Evolutionary conservation across 2,113 vertebrate species (phyloP).

Genomic region (Lipophrys pholis): DNA sequence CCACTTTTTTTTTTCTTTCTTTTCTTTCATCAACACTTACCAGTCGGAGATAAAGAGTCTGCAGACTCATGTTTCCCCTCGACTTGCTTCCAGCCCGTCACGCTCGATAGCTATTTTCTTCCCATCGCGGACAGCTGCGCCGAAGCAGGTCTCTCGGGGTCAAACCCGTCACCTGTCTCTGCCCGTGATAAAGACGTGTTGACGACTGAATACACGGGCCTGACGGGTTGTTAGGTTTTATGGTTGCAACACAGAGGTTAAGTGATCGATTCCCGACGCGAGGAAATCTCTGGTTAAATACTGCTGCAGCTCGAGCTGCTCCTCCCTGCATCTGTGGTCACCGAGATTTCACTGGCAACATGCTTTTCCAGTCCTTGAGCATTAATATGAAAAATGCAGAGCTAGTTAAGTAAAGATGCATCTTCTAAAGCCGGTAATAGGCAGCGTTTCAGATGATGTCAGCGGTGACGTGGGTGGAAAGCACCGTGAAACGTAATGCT

Average conservation of each 20-base stretch:
- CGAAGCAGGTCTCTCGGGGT: constrained; percentile 1
- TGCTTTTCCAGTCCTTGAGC: not conserved
- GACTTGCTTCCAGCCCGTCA: constrained; percentile 1
- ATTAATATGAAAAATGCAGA: constrained; percentile 34
- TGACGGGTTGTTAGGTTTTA: constrained; percentile 14
- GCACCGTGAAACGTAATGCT: no score
- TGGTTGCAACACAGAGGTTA: constrained; percentile 11
- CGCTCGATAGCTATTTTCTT: not conserved
- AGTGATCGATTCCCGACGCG: constrained; percentile 15
- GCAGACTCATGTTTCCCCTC: not conserved
- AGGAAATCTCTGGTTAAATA: constrained; percentile 13
- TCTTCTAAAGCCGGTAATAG: constrained; percentile 10
- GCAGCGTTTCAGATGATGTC: not conserved
- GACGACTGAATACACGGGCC: not conserved
- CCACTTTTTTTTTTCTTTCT: not conserved
- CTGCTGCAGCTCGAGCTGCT: not conserved
- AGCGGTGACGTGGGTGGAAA: not conserved
- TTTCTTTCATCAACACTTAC: not conserved
- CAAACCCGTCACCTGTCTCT: not conserved
- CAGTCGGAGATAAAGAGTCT: not conserved
- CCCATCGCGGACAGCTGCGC: not conserved
- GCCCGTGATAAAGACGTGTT: not conserved
- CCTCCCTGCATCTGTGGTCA: not conserved
- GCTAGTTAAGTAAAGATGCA: constrained; percentile 21
- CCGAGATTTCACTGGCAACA: constrained; percentile 6